Evolutionary conservation across 2,888 invertebrate genomes (phyloP).

Genomic region (Micropterix aruncella): DNA sequence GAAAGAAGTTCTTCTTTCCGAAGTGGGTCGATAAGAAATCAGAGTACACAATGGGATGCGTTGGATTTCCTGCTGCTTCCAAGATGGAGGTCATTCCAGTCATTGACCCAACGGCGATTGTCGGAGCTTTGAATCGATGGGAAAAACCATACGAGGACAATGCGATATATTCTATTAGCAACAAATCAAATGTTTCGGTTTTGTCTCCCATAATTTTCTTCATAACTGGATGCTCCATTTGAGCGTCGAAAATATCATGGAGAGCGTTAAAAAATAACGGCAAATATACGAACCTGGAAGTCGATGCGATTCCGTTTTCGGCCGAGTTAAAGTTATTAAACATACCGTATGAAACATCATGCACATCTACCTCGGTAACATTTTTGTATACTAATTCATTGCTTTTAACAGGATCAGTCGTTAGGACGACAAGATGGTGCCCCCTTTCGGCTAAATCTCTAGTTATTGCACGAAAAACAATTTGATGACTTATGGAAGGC

Average conservation of each 20-base stretch:
- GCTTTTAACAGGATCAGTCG: constrained; percentile 26
- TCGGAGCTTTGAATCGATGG: constrained; percentile 20
- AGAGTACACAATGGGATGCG: constrained; percentile 19
- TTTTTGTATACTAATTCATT: constrained; percentile 12
- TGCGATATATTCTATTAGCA: constrained; percentile 19
- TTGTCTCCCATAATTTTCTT: constrained; percentile 12
- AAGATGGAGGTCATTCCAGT: constrained; percentile 16
- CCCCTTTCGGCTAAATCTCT: constrained; percentile 24
- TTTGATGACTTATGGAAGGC: constrained; percentile 31
- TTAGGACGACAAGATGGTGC: constrained; percentile 27
- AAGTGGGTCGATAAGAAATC: constrained; percentile 16
- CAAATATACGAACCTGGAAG: not conserved
- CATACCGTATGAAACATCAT: constrained; percentile 13
- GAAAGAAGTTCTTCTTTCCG: constrained; percentile 16
- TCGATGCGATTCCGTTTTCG: not conserved
- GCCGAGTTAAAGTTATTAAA: not conserved
- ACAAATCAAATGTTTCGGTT: constrained; percentile 21
- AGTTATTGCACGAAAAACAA: constrained; percentile 24
- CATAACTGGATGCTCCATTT: constrained; percentile 15
- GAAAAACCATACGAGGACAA: constrained; percentile 18
- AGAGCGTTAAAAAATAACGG: constrained; percentile 1
- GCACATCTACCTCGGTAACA: constrained; percentile 12
- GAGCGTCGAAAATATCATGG: constrained; percentile 12
- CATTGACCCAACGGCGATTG: constrained; percentile 20
- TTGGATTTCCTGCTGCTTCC: constrained; percentile 19